These are phyloP conservation scores for Drosophila peninsularis DNA, from an alignment of 2,888 invertebrate species.

Conservation along the genomic window DNA sequence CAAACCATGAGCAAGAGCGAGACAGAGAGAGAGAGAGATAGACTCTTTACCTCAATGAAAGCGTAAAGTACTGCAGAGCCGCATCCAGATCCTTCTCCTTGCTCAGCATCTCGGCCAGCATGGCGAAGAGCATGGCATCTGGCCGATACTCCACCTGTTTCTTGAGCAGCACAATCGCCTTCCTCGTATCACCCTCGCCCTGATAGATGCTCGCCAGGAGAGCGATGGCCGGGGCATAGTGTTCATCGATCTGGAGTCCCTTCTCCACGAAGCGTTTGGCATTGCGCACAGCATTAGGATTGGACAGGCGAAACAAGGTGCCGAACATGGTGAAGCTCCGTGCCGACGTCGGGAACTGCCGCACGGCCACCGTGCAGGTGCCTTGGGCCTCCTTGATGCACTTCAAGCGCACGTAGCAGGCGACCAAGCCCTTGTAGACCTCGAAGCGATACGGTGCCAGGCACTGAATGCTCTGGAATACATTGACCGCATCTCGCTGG, in stretches of 20 bases:
- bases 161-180: slow-evolving; percentile 89
- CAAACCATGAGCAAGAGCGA: neutral
- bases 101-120: slow-evolving; percentile 82
- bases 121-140: slow-evolving; percentile 80
- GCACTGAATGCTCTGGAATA: slow-evolving; percentile 77
- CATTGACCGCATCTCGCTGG: slow-evolving; percentile 79
- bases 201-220: slow-evolving; percentile 90
- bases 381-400: slow-evolving; percentile 90
- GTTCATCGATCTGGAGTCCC: slow-evolving; percentile 89
- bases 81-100: slow-evolving; percentile 79
- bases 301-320: slow-evolving; percentile 87
- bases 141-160: slow-evolving; percentile 86
- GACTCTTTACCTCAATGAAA: slow-evolving; percentile 77
- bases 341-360: slow-evolving; percentile 89
- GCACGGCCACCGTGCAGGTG: slow-evolving; percentile 89
- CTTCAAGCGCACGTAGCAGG: slow-evolving; percentile 89
- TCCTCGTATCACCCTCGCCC: slow-evolving; percentile 88
- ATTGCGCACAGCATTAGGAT: slow-evolving; percentile 86
- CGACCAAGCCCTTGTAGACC: slow-evolving; percentile 91
- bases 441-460: slow-evolving; percentile 86
- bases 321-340: slow-evolving; percentile 91
- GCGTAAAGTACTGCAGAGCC: slow-evolving; percentile 83
- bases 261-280: slow-evolving; percentile 89
- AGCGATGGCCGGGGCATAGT: slow-evolving; percentile 90
- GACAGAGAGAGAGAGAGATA: neutral